These are phyloP conservation scores for Cichlasoma orientale DNA, from an alignment of 2,797 vertebrate genomes.

Conservation along the genomic window DNA sequence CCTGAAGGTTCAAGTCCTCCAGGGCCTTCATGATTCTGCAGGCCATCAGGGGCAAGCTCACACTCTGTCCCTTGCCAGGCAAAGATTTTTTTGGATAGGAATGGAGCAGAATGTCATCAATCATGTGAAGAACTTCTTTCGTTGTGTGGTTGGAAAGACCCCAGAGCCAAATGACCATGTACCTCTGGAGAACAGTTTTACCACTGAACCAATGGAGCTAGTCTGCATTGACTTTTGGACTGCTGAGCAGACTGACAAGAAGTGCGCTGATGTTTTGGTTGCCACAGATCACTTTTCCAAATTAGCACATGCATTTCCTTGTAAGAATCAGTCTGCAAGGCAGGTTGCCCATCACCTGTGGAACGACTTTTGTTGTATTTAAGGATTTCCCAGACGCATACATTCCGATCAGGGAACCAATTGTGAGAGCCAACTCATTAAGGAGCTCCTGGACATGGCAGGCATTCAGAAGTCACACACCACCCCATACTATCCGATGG, in stretches of 20 bases:
- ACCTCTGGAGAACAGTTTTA: background rate
- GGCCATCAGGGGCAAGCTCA: slow-evolving; percentile 43
- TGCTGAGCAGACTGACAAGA: background rate
- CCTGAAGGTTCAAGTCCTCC: no score
- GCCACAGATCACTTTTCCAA: background rate
- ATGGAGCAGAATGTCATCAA: slow-evolving; percentile 24
- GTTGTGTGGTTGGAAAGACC: background rate
- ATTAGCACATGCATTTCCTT: background rate
- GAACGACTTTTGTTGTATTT: background rate
- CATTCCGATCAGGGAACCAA: no score
- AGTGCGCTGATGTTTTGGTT: background rate
- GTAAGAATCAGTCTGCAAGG: background rate
- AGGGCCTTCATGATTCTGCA: slow-evolving; percentile 22
- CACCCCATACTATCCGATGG: no score
- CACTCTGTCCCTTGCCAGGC: slow-evolving; percentile 15
- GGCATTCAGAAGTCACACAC: no score
- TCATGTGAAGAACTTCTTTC: background rate
- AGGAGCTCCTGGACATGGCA: no score
- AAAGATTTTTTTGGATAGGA: slow-evolving; percentile 33
- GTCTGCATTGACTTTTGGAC: slow-evolving; percentile 1
- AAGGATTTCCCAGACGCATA: background rate
- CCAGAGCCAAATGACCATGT: background rate
- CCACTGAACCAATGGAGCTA: background rate
- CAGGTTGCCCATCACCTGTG: background rate
- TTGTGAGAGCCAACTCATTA: no score